These are phyloP conservation scores for Elmis aenea DNA, from an alignment of 2,888 invertebrate genomes.

Conservation along the genomic window DNA sequence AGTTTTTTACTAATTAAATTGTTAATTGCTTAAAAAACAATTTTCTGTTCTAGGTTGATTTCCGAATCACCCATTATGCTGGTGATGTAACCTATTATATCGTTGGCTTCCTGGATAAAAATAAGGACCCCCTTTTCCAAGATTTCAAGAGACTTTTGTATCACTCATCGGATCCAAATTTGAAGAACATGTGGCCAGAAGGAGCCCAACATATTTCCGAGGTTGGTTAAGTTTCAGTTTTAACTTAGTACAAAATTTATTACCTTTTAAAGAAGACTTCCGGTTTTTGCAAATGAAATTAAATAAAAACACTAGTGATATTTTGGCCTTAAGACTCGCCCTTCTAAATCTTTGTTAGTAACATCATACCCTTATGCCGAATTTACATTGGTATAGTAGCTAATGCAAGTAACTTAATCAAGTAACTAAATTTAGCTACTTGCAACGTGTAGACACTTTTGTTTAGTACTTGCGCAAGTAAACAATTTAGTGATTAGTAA, in stretches of 20 bases:
- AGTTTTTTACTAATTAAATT: too few relatives aligned
- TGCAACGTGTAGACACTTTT: too few relatives aligned
- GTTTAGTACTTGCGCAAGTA: too few relatives aligned
- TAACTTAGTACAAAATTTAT: background rate
- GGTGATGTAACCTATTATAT: constrained; percentile 93
- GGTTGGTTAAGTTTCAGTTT: constrained; percentile 47
- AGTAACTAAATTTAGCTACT: too few relatives aligned
- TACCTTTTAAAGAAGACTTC: constrained; percentile 1
- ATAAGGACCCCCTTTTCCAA: constrained; percentile 93
- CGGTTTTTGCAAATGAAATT: constrained; percentile 1
- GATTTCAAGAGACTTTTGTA: constrained; percentile 92
- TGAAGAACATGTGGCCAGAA: constrained; percentile 94
- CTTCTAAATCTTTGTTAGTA: too few relatives aligned
- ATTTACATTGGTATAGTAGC: too few relatives aligned
- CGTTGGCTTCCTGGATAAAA: constrained; percentile 92
- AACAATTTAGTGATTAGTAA: too few relatives aligned
- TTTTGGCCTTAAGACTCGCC: too few relatives aligned
- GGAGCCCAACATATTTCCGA: constrained; percentile 84
- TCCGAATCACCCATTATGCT: constrained; percentile 89
- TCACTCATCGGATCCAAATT: constrained; percentile 71
- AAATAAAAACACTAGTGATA: too few relatives aligned
- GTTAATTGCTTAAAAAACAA: too few relatives aligned
- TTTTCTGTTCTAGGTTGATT: constrained; percentile 56
- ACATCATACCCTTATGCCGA: too few relatives aligned
- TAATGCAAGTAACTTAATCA: too few relatives aligned